A percentile compares a stretch with the other conserved stretches of the same genome.
Evolutionary conservation across 2,797 vertebrate species (phyloP).

Genomic region (Mastacembelus armatus): DNA sequence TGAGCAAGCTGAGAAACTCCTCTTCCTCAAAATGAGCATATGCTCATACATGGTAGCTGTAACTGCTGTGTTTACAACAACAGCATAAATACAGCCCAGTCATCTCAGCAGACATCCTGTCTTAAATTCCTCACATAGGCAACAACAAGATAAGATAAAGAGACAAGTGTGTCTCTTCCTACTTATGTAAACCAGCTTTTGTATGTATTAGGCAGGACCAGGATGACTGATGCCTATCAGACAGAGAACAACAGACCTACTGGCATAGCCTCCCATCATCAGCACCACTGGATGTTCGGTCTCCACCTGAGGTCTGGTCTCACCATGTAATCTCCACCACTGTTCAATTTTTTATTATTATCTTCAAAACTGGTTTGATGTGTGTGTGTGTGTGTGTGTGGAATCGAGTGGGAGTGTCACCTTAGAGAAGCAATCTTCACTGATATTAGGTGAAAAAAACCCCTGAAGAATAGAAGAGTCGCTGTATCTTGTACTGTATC

Average conservation of each 20-base stretch:
- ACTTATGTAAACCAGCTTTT: slow-evolving; percentile 52
- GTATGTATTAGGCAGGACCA: slow-evolving; percentile 42
- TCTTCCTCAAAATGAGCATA: slow-evolving; percentile 19
- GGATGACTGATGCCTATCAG: slow-evolving; percentile 45
- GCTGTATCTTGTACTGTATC: neutral
- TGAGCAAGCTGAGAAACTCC: slow-evolving; percentile 26
- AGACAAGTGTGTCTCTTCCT: slow-evolving; percentile 38
- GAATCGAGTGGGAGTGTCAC: slow-evolving; percentile 1
- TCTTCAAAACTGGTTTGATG: neutral
- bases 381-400: no score
- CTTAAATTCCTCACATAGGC: slow-evolving; percentile 57
- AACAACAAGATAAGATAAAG: slow-evolving; percentile 57
- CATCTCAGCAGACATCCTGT: slow-evolving; percentile 62
- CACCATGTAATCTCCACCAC: slow-evolving; percentile 6
- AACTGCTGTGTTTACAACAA: slow-evolving; percentile 60
- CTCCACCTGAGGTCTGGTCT: slow-evolving; percentile 22
- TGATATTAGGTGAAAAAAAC: no score
- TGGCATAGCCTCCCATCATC: slow-evolving; percentile 27
- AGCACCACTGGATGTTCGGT: slow-evolving; percentile 19
- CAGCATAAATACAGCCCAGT: slow-evolving; percentile 65
- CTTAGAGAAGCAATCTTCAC: neutral
- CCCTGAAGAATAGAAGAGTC: neutral
- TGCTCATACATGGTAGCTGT: slow-evolving; percentile 20
- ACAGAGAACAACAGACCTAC: slow-evolving; percentile 41
- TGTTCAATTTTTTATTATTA: slow-evolving; percentile 1